Evolutionary conservation across 2,797 vertebrate species (phyloP).

Genomic region (Notolabrus celidotus): DNA sequence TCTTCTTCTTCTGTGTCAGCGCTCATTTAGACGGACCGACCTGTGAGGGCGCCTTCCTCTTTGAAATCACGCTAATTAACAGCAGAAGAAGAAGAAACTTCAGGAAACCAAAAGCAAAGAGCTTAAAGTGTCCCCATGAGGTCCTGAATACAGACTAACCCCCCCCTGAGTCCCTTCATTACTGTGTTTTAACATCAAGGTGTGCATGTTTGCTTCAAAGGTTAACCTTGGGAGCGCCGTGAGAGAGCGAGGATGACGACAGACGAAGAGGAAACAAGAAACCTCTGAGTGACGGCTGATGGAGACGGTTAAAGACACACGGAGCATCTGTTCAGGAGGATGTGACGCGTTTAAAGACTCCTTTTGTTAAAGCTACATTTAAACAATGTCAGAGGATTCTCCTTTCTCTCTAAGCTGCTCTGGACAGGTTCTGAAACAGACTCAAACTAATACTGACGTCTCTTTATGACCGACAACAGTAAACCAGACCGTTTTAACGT

Average conservation of each 20-base stretch:
- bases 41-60: constrained; percentile 3
- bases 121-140: constrained; percentile 32
- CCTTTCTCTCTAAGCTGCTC: no score
- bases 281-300: background rate
- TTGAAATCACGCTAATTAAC: constrained; percentile 53
- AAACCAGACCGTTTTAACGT: no score
- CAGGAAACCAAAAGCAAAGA: constrained; percentile 35
- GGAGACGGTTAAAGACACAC: no score
- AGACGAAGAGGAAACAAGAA: background rate
- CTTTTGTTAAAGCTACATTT: no score
- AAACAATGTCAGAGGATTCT: no score
- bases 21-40: constrained; percentile 14
- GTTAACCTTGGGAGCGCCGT: constrained; percentile 31
- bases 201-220: constrained; percentile 24
- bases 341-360: no score
- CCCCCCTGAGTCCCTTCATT: constrained; percentile 37
- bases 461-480: no score
- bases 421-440: no score
- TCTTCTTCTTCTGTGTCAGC: constrained; percentile 2
- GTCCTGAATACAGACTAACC: constrained; percentile 45
- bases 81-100: constrained; percentile 12
- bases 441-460: no score
- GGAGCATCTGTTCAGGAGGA: no score
- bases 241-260: constrained; percentile 23
- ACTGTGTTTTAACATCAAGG: constrained; percentile 20